Evolutionary conservation across 2,888 invertebrate species (phyloP).

Genomic region (Leucoptera coffeella): DNA sequence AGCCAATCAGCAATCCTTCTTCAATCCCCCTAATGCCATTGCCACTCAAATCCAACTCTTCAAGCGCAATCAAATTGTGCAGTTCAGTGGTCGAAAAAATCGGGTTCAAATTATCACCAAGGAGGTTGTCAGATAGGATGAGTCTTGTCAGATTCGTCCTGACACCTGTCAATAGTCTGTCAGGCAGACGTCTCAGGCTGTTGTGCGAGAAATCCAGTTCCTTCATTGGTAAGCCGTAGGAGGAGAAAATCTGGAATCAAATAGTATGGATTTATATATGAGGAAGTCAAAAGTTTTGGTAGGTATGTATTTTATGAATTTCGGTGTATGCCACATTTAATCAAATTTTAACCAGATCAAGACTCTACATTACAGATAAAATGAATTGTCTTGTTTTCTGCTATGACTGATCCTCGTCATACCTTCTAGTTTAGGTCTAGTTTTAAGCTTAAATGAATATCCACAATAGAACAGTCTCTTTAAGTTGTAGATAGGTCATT

Average conservation of each 20-base stretch:
- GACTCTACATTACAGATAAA: no score
- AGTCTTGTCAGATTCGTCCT: slow-evolving; percentile 63
- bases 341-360: no score
- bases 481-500: no score
- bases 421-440: no score
- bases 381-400: no score
- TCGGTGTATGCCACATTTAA: no score
- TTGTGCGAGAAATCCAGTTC: slow-evolving; percentile 80
- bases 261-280: slow-evolving; percentile 1
- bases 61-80: slow-evolving; percentile 65
- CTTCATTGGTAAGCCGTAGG: slow-evolving; percentile 65
- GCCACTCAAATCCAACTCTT: slow-evolving; percentile 70
- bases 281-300: no score
- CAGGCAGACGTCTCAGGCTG: slow-evolving; percentile 70
- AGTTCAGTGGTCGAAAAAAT: slow-evolving; percentile 85
- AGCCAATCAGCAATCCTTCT: slow-evolving; percentile 81
- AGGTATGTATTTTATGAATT: no score
- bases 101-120: slow-evolving; percentile 85
- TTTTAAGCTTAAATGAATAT: no score
- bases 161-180: slow-evolving; percentile 56
- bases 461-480: no score
- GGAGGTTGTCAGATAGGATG: slow-evolving; percentile 70
- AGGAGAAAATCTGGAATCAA: slow-evolving; percentile 57
- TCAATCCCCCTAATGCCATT: slow-evolving; percentile 79
- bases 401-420: no score